A percentile compares a stretch with the other conserved stretches of the same genome.
Conservation (phyloP, 1,140 invertebrate species). For the Parapsyche elsis region DNA sequence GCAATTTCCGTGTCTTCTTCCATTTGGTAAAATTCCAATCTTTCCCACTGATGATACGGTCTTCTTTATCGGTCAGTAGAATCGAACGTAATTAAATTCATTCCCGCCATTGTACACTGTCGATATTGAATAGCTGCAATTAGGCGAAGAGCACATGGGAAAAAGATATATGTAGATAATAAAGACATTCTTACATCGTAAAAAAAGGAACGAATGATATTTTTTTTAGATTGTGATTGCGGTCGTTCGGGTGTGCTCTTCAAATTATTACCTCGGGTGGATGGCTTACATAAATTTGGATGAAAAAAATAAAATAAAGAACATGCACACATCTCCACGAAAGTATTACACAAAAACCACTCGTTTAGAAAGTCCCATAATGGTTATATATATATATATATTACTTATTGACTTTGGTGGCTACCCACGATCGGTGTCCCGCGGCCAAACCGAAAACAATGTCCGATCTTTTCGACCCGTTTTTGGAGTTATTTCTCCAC, state of each 20-base stretch:
- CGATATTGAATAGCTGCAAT: too few relatives aligned
- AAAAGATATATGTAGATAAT: conserved; percentile 6
- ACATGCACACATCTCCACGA: conserved; percentile 16
- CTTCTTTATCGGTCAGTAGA: too few relatives aligned
- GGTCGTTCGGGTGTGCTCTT: not conserved
- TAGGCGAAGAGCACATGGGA: not conserved
- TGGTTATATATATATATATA: conserved; percentile 25
- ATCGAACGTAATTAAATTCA: too few relatives aligned
- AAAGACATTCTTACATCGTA: conserved; percentile 1
- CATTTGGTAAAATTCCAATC: too few relatives aligned
- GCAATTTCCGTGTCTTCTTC: too few relatives aligned
- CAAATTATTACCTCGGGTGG: conserved; percentile 7
- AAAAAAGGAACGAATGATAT: not conserved
- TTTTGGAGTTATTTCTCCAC: not conserved
- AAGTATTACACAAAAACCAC: conserved; percentile 42
- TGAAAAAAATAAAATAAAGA: conserved; percentile 20
- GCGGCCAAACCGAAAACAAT: conserved; percentile 35
- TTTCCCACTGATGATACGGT: too few relatives aligned
- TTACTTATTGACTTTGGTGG: conserved; percentile 34
- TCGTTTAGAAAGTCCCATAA: conserved; percentile 38
- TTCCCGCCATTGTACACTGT: too few relatives aligned
- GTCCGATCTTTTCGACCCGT: conserved; percentile 21
- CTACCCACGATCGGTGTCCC: conserved; percentile 27
- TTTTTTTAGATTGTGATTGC: not conserved
- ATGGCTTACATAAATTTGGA: conserved; percentile 31